A percentile compares a stretch with the other conserved stretches of the same genome.
These are phyloP conservation scores for Meliscaeva auricollis DNA, from an alignment of 2,888 invertebrate genomes.

Conservation along the genomic window DNA sequence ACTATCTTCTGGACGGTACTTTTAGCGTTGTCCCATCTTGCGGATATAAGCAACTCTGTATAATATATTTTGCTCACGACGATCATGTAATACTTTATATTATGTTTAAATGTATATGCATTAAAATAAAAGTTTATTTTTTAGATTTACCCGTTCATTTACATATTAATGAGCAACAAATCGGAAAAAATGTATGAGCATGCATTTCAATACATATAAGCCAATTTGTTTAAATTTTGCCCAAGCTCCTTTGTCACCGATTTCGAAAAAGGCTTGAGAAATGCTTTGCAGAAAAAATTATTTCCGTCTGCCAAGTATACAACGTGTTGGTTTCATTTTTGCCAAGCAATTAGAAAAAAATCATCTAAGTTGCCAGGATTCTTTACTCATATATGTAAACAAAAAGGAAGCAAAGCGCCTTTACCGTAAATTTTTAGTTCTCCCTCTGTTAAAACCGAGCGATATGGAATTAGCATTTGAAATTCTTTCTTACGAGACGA, in stretches of 20 bases:
- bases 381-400: neutral
- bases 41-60: conserved; percentile 21
- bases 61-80: conserved; percentile 13
- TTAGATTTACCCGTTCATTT: conserved; percentile 13
- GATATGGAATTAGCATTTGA: conserved; percentile 20
- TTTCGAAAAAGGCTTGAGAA: conserved; percentile 16
- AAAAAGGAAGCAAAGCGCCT: conserved; percentile 13
- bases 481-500: neutral
- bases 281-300: neutral
- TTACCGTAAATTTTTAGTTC: conserved; percentile 14
- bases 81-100: conserved; percentile 8
- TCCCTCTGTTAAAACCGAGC: conserved; percentile 1
- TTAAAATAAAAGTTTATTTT: neutral
- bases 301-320: conserved; percentile 1
- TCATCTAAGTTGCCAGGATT: conserved; percentile 4
- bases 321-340: conserved; percentile 28
- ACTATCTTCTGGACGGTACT: neutral
- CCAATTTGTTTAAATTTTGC: conserved; percentile 14
- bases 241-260: conserved; percentile 22
- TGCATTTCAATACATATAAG: conserved; percentile 17
- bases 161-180: conserved; percentile 36
- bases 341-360: conserved; percentile 26
- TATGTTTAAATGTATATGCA: neutral
- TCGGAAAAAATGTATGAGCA: conserved; percentile 10
- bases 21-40: conserved; percentile 20